Conservation (phyloP, 2,113 vertebrate genomes). For the Ginglymostoma cirratum region DNA sequence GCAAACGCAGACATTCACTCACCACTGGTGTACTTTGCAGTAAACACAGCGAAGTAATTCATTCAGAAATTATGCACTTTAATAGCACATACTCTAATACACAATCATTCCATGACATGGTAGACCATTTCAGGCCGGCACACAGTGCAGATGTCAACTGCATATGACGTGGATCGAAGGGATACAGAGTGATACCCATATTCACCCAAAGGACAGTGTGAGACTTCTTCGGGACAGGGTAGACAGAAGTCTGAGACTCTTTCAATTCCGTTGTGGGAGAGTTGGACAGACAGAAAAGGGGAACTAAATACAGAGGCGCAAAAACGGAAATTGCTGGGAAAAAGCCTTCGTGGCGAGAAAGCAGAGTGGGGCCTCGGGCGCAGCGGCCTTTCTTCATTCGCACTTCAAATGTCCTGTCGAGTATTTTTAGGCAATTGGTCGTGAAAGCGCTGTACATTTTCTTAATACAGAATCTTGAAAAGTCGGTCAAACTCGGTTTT, state of each 20-base stretch:
- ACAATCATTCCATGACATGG: not conserved
- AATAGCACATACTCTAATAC: not conserved
- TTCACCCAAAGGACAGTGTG: not conserved
- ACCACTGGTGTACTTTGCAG: not conserved
- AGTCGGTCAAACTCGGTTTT: not conserved
- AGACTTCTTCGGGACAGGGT: not conserved
- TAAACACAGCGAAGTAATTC: not conserved
- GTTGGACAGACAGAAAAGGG: not conserved
- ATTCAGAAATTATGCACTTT: not conserved
- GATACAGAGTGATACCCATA: not conserved
- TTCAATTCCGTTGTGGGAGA: not conserved
- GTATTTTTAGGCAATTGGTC: not conserved
- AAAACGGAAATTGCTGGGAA: not conserved
- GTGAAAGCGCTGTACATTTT: not conserved
- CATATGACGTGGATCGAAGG: not conserved
- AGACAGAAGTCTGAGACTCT: not conserved
- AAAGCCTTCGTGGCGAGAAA: too few relatives aligned
- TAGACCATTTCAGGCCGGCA: not conserved
- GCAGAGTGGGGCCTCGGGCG: too few relatives aligned
- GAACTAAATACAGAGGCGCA: not conserved
- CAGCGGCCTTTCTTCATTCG: too few relatives aligned
- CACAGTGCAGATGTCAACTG: not conserved
- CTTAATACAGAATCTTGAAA: not conserved
- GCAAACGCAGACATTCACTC: not conserved
- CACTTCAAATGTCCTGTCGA: not conserved